These are phyloP conservation scores for Drosophila tanythrix DNA, from an alignment of 2,888 invertebrate species.

Conservation along the genomic window DNA sequence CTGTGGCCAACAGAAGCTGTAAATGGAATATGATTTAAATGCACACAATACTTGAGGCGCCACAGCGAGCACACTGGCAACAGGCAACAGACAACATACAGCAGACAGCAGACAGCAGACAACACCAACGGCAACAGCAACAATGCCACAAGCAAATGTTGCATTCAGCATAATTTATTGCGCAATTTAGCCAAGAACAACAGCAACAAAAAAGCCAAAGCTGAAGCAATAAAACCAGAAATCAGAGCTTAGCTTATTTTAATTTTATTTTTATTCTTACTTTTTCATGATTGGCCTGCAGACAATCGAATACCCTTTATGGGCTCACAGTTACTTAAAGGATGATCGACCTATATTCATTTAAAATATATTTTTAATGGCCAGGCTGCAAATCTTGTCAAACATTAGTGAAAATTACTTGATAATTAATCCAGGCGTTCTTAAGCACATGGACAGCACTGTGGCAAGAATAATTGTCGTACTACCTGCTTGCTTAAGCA, in stretches of 20 bases:
- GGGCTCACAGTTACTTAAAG: not conserved
- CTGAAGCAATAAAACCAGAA: constrained; percentile 10
- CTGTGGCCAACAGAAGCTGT: constrained; percentile 60
- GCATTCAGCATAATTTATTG: constrained; percentile 59
- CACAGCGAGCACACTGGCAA: constrained; percentile 43
- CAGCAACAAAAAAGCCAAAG: constrained; percentile 5
- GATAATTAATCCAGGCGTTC: not conserved
- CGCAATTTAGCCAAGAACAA: constrained; percentile 56
- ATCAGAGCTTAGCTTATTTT: not conserved
- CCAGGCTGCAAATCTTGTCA: not conserved
- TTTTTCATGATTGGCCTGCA: not conserved
- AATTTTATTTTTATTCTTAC: not conserved
- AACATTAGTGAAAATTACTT: not conserved
- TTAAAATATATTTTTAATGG: not conserved
- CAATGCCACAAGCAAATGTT: constrained; percentile 12
- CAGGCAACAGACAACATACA: not conserved
- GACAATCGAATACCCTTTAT: not conserved
- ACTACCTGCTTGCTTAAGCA: not conserved
- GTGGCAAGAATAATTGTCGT: not conserved
- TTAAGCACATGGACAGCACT: not conserved
- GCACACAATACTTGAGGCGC: constrained; percentile 68
- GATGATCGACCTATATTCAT: not conserved
- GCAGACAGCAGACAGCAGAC: not conserved
- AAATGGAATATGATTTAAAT: constrained; percentile 67
- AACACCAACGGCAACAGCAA: not conserved